A percentile compares a stretch with the other conserved stretches of the same genome.
These are phyloP conservation scores for Tokudaia muenninki DNA, from an alignment of 2,797 vertebrate genomes.

Conservation along the genomic window DNA sequence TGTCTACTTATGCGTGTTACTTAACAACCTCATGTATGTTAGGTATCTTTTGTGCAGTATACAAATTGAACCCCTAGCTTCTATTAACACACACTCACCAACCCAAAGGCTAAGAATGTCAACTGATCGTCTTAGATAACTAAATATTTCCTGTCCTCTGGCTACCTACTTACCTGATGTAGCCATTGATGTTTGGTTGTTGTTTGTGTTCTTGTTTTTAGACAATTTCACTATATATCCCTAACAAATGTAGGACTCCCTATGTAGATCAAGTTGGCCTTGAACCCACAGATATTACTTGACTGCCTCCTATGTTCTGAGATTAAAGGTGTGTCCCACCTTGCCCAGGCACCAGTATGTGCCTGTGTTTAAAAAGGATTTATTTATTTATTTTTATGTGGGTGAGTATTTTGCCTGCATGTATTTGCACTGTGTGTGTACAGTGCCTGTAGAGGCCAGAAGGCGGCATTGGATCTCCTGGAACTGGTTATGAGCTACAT, in stretches of 20 bases:
- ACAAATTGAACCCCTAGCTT: not conserved
- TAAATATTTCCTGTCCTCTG: not conserved
- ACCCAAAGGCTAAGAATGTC: not conserved
- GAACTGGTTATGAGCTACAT: not conserved
- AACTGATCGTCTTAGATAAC: not conserved
- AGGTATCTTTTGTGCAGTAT: not conserved
- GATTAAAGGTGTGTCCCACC: not conserved
- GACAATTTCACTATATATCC: not conserved
- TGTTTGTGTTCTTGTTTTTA: not conserved
- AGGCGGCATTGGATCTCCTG: not conserved
- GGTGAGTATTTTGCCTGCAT: not conserved
- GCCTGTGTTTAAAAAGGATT: not conserved
- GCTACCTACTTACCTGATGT: not conserved
- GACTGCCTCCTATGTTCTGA: not conserved
- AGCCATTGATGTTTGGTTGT: not conserved
- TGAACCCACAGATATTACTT: not conserved
- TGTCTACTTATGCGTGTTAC: not conserved
- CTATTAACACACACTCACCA: not conserved
- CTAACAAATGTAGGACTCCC: not conserved
- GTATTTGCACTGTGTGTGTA: not conserved
- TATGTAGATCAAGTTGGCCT: not conserved
- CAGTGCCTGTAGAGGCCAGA: not conserved
- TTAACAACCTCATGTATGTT: not conserved
- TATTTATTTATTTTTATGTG: not conserved
- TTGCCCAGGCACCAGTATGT: not conserved